phyloP scores from a whole-genome alignment of 2,888 invertebrate species.

The Sarcophaga caerulescens region DNA sequence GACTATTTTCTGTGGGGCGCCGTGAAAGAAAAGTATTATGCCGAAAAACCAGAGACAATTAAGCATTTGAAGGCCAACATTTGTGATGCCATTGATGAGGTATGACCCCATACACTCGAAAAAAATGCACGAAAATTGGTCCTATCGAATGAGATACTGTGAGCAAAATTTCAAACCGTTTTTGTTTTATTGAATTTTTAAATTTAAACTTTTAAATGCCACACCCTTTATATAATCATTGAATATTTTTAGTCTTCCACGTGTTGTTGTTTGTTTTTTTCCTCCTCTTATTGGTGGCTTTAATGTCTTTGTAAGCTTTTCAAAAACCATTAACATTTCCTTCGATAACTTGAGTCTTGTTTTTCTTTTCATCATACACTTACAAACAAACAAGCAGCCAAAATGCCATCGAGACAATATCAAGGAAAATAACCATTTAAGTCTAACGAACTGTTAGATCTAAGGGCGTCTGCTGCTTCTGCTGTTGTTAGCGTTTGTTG shows the following conservation, averaged over 20 bases:
- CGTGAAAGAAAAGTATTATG: too few species aligned
- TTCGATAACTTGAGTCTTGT: conserved; percentile 28
- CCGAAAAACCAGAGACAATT: too few species aligned
- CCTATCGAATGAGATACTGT: too few species aligned
- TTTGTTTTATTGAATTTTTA: too few species aligned
- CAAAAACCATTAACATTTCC: conserved; percentile 44
- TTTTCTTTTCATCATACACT: background rate
- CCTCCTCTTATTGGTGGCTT: background rate
- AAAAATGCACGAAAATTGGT: too few species aligned
- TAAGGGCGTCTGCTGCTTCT: conserved; percentile 8
- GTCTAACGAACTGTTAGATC: conserved; percentile 35
- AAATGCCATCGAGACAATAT: background rate
- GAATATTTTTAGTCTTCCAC: background rate
- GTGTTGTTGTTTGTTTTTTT: background rate
- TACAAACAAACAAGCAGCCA: background rate
- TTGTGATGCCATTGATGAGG: too few species aligned
- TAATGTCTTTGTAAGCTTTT: conserved; percentile 50
- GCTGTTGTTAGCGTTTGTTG: too few species aligned
- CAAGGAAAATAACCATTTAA: background rate
- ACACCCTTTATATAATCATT: background rate
- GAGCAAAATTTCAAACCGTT: too few species aligned
- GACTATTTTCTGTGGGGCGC: too few species aligned
- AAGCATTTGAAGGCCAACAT: too few species aligned
- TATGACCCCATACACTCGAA: too few species aligned
- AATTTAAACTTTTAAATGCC: too few species aligned